Evolutionary conservation across 2,113 vertebrate species (phyloP), one percentile per base, ranked within the genome.

Genomic region (Origma solitaria): DNA sequence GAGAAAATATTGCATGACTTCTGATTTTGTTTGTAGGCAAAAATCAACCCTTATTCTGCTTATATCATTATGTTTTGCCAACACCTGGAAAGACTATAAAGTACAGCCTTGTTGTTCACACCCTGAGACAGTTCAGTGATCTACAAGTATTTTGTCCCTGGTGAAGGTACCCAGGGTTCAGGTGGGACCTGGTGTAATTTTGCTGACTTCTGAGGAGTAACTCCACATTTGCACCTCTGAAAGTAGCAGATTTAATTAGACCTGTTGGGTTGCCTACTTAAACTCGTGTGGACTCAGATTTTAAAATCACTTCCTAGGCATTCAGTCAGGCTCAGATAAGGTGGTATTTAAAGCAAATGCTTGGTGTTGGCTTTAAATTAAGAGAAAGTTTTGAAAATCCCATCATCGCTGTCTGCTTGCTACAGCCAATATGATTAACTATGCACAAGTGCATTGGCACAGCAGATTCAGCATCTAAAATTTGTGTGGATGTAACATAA

Each of bases 71-170:
- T 47, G 9, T 75, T 79, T 82, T 82, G 23, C 37, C 23, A n/a
- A 53, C 21, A 71, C 1, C 33, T 51, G 37, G 22, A 64, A 84
- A 42, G 11, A 7, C 28, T 37, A 30, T 44, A 19, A 71, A 68
- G 6, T 27, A 30, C 0, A 0, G 60, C 15, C 30, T 51, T 13
- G 13, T 24, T 73, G 44, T 82, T 77, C 57, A 56, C 2, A 72
- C 16, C 18, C 27, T 71, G 54, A 33, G 38, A 35, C 4, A 62
- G 20, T 33, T 81, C 47, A 33, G 9, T 33, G 4, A 5, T 60
- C 23, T 42, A 15, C 33, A 70, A 42, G 5, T 24, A 70, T 56
- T 18, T 21, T 64, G 37, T 62, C 60, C 11, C 10, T 0, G 2
- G 16, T 45, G 42, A n/a, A 71, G n/a, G 23, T 45, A 62, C 13